Percentiles rank a stretch among this genome's conserved stretches.
Conservation (phyloP, 2,113 vertebrate species). For the Thunnus thynnus region DNA sequence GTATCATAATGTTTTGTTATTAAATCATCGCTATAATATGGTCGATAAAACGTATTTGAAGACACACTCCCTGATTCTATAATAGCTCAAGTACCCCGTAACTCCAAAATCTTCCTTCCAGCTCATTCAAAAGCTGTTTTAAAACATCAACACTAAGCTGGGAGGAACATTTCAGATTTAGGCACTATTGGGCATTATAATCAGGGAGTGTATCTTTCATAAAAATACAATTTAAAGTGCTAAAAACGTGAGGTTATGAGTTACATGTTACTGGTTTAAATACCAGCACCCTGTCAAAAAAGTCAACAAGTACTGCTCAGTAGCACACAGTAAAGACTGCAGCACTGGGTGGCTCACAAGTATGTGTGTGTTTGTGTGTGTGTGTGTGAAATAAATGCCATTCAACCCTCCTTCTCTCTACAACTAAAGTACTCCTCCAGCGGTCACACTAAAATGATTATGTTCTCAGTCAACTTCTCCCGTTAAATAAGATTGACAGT, state of each 20-base stretch:
- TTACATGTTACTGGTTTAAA: neutral
- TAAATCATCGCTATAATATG: neutral
- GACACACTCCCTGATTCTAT: neutral
- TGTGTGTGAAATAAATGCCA: neutral
- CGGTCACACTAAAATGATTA: neutral
- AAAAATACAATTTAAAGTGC: neutral
- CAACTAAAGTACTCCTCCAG: neutral
- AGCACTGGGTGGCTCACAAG: neutral
- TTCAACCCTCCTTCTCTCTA: neutral
- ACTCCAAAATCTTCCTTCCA: neutral
- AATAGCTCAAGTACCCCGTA: neutral
- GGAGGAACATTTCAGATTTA: neutral
- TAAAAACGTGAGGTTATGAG: neutral
- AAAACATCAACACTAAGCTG: constrained; percentile 1
- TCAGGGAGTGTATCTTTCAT: too few relatives aligned
- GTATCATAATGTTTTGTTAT: neutral
- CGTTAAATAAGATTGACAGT: constrained; percentile 13
- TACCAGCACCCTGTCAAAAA: neutral
- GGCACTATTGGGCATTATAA: neutral
- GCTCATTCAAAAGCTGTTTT: neutral
- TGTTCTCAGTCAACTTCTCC: neutral
- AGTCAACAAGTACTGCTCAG: neutral
- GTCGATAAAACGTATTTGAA: neutral
- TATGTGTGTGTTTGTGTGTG: constrained; percentile 4
- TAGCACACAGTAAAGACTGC: too few relatives aligned